phyloP scores from a whole-genome alignment of 2,888 invertebrate genomes.

The Anoplius nigerrimus region DNA sequence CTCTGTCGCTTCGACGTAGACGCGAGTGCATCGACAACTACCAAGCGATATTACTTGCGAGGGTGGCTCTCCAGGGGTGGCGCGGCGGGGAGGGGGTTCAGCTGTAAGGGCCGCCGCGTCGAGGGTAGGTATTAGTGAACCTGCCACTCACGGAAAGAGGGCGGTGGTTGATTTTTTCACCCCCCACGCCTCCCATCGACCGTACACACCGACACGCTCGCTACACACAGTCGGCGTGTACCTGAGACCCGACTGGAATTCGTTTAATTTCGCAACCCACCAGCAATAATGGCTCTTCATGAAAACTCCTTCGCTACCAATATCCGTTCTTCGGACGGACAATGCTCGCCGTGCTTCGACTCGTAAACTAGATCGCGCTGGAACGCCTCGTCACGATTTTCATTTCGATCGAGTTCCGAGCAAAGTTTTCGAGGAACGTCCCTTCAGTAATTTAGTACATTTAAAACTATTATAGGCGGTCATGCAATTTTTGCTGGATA shows the following conservation, averaged over 20 bases:
- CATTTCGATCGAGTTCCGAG: too few species aligned
- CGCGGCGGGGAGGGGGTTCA: conserved; percentile 4
- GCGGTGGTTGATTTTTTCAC: conserved; percentile 60
- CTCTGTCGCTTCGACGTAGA: background rate
- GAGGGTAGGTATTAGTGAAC: conserved; percentile 52
- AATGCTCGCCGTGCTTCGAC: too few species aligned
- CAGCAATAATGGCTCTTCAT: conserved; percentile 42
- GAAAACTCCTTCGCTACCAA: conserved; percentile 16
- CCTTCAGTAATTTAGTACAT: too few species aligned
- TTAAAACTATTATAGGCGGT: too few species aligned
- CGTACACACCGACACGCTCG: conserved; percentile 1
- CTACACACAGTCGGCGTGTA: conserved; percentile 36
- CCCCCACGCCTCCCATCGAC: conserved; percentile 41
- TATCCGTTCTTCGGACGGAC: too few species aligned
- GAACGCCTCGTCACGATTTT: too few species aligned
- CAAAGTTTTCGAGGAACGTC: too few species aligned
- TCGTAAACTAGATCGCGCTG: too few species aligned
- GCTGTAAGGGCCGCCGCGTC: conserved; percentile 33
- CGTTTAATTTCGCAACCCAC: conserved; percentile 53
- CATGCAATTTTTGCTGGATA: too few species aligned
- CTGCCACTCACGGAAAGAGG: conserved; percentile 61
- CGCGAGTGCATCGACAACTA: conserved; percentile 14
- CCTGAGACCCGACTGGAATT: conserved; percentile 55
- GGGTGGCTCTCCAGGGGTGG: conserved; percentile 6
- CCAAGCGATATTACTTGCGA: conserved; percentile 30